Evolutionary conservation across 2,888 invertebrate genomes (phyloP), one percentile per base, ranked within the genome.

Genomic region (Branchipolynoe longqiensis): DNA sequence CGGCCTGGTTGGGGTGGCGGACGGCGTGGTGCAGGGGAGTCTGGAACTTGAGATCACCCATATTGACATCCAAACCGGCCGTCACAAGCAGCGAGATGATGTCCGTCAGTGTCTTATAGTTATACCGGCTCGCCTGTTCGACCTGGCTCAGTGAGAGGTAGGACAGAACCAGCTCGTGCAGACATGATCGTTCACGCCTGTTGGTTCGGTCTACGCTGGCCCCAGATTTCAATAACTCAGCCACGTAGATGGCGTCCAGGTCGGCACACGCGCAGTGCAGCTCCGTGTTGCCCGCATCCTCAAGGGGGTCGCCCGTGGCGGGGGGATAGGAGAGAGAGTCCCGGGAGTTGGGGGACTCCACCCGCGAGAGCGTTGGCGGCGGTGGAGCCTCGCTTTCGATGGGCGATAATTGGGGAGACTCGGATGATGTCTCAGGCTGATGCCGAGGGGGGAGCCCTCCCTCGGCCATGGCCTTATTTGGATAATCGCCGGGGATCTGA

Each of bases 21-120:
- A 58, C 81, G 25, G 41, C 84, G 22, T 59, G 38, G 28, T 84
- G 84, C 33, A 84, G 33, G 1, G 84, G 54, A 31, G 84, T 84
- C 54, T 73, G 84, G 12, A 25, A 36, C n/a, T 48, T 31, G 12
- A 74, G 18, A 36, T 84, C 62, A 33, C 40, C 84, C 56, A 56
- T 36, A 36, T 84, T 84, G n/a, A 84, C 56, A 25, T 84, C 62
- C 22, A 82, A 36, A 4, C 83, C 83, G 22, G 31, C 38, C 56
- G 22, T 33, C 8, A 58, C 33, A 3, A 82, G 38, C 12, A 56
- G 8, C 3, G 33, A 12, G 6, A 56, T 38, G 12, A 82, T 82
- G 58, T 82, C 82, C 56, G 58, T 82, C 14, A 82, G 38, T 22
- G 22, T 82, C 38, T 58, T 82, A n/a, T n/a, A n/a, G n/a, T n/a